These are phyloP conservation scores for Popillia japonica DNA, from an alignment of 1,140 invertebrate species.

Conservation along the genomic window DNA sequence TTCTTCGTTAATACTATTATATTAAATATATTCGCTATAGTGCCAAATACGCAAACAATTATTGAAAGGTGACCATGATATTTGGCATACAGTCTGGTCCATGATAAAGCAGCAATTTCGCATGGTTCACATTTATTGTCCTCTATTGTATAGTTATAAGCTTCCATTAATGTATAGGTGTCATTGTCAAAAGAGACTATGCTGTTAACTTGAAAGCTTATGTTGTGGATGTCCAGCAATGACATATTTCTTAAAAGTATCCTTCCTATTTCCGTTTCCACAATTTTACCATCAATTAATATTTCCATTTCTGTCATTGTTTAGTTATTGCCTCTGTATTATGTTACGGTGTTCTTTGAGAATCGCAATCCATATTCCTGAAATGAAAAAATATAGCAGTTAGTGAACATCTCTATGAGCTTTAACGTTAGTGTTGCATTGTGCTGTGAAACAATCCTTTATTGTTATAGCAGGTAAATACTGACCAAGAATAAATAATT, in stretches of 20 bases:
- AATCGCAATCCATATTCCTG: too few relatives aligned
- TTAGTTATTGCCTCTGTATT: too few relatives aligned
- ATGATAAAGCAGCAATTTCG: conserved; percentile 7
- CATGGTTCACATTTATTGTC: not conserved
- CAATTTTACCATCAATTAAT: not conserved
- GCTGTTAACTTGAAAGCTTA: not conserved
- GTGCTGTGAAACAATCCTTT: too few relatives aligned
- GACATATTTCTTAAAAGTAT: not conserved
- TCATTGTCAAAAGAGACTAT: not conserved
- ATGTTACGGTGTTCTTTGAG: too few relatives aligned
- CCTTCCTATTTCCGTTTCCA: not conserved
- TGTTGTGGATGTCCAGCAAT: not conserved
- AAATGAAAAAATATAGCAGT: too few relatives aligned
- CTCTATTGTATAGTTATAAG: conserved; percentile 2
- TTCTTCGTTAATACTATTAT: conserved; percentile 87
- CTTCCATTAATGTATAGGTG: not conserved
- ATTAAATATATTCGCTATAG: conserved; percentile 88
- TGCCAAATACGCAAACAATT: conserved; percentile 85
- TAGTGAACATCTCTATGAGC: too few relatives aligned
- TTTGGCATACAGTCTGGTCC: conserved; percentile 23
- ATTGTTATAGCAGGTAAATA: too few relatives aligned
- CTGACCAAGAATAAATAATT: too few relatives aligned
- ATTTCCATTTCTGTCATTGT: conserved; percentile 20
- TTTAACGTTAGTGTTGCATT: too few relatives aligned
- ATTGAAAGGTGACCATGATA: conserved; percentile 74